These are phyloP conservation scores for Drosophila watanabei DNA, from an alignment of 1,140 invertebrate species.

Conservation along the genomic window DNA sequence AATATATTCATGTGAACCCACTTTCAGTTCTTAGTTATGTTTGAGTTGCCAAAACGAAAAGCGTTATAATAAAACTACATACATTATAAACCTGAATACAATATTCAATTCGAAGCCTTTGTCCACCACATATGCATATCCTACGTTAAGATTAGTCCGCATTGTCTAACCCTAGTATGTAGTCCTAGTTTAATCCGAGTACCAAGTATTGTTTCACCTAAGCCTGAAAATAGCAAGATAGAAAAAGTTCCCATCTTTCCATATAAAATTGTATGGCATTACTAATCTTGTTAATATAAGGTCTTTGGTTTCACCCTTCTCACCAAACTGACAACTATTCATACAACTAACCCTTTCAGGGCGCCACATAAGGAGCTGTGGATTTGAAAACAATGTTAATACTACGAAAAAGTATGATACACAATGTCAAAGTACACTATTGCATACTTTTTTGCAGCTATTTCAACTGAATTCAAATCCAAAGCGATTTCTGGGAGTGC, in stretches of 20 bases:
- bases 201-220: slow-evolving; percentile 26
- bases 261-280: not conserved
- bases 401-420: not conserved
- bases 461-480: not conserved
- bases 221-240: not conserved
- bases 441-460: not conserved
- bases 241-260: not conserved
- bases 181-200: slow-evolving; percentile 42
- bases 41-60: slow-evolving; percentile 31
- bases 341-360: slow-evolving; percentile 21
- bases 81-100: slow-evolving; percentile 9
- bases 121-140: slow-evolving; percentile 48
- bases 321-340: slow-evolving; percentile 20
- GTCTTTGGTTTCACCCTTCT: slow-evolving; percentile 10
- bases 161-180: slow-evolving; percentile 43
- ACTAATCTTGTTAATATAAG: not conserved
- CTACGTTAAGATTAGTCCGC: slow-evolving; percentile 55
- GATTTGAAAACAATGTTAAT: not conserved
- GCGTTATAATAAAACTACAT: slow-evolving; percentile 32
- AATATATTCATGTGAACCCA: slow-evolving; percentile 18
- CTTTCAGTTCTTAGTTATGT: slow-evolving; percentile 16
- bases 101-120: slow-evolving; percentile 30
- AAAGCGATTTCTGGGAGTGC: not conserved
- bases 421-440: not conserved
- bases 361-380: not conserved